phyloP scores from a whole-genome alignment of 2,797 vertebrate genomes.

The Microctenopoma stevenorrisi region DNA sequence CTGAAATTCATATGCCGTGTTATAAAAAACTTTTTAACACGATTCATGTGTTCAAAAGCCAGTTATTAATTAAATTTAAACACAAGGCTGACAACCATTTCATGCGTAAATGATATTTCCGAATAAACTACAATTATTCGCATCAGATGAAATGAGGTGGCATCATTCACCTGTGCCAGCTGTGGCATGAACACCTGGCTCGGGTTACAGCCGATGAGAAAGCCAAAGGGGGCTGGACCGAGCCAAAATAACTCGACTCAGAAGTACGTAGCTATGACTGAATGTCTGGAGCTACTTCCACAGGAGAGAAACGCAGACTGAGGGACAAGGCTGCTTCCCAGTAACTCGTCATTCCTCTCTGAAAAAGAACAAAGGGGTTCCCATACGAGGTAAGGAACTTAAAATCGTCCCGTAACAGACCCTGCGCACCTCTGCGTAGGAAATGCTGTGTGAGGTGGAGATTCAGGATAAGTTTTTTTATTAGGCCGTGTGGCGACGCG shows the following conservation, averaged over 20 bases:
- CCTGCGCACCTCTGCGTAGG: not conserved
- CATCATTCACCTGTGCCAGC: slow-evolving; percentile 69
- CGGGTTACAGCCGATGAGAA: slow-evolving; percentile 70
- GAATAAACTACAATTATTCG: no score
- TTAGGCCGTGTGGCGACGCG: not conserved
- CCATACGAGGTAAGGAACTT: slow-evolving; percentile 48
- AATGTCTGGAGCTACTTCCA: slow-evolving; percentile 55
- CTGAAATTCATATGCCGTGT: no score
- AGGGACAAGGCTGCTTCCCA: not conserved
- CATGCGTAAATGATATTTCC: no score
- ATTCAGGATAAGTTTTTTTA: not conserved
- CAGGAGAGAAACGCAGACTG: slow-evolving; percentile 23
- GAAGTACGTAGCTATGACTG: slow-evolving; percentile 61
- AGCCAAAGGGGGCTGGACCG: slow-evolving; percentile 77
- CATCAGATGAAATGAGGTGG: not conserved
- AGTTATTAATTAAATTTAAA: no score
- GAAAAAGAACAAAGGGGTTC: slow-evolving; percentile 5
- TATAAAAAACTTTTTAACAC: no score
- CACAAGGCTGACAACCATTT: no score
- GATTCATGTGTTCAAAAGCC: no score
- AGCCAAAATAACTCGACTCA: slow-evolving; percentile 46
- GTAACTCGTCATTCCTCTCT: not conserved
- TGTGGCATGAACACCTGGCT: slow-evolving; percentile 77
- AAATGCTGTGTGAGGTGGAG: not conserved
- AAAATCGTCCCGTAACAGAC: not conserved